Conservation (phyloP, 2,888 invertebrate species). For the Cerastoderma edule region DNA sequence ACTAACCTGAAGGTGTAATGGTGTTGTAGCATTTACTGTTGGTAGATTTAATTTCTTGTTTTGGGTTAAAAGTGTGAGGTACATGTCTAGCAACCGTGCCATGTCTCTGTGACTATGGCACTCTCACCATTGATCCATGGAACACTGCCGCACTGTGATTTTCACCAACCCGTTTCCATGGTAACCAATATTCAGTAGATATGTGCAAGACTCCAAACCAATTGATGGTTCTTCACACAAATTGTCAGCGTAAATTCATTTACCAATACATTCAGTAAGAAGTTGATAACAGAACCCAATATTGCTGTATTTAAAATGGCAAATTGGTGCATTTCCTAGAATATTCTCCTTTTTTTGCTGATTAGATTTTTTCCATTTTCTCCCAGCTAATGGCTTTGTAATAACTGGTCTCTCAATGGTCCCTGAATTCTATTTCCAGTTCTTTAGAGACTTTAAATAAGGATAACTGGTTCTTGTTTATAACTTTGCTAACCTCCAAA, state of each 20-base stretch:
- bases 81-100: conserved; percentile 73
- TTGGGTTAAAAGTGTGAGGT: conserved; percentile 69
- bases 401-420: too few species aligned
- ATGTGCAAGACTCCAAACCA: conserved; percentile 57
- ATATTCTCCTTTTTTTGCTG: too few species aligned
- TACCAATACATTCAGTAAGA: conserved; percentile 52
- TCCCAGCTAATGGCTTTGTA: too few species aligned
- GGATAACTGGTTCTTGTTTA: too few species aligned
- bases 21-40: conserved; percentile 58
- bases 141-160: conserved; percentile 67
- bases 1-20: conserved; percentile 68
- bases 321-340: too few species aligned
- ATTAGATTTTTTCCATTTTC: too few species aligned
- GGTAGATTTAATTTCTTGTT: conserved; percentile 66
- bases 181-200: conserved; percentile 65
- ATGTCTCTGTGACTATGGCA: conserved; percentile 57
- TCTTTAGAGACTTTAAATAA: too few species aligned
- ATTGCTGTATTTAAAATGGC: too few species aligned
- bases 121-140: conserved; percentile 62
- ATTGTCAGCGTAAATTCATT: conserved; percentile 58
- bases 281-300: conserved; percentile 23
- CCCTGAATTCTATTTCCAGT: too few species aligned
- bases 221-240: conserved; percentile 52
- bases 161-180: conserved; percentile 67
- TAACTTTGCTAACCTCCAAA: too few species aligned